These are phyloP conservation scores for Hymenopus coronatus DNA, from an alignment of 2,888 invertebrate species.

Conservation along the genomic window DNA sequence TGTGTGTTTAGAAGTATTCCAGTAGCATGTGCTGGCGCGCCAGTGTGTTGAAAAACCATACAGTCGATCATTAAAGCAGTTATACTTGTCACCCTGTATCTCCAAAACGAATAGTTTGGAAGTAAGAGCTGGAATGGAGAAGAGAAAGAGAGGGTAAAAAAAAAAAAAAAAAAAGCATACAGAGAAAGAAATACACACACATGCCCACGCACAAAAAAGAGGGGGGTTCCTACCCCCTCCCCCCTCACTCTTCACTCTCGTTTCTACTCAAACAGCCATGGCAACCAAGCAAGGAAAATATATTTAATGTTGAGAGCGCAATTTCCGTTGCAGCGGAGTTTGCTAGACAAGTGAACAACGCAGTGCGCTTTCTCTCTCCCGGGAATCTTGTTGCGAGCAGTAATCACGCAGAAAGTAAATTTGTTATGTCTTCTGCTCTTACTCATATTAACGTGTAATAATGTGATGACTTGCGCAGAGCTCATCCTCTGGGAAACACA, in stretches of 20 bases:
- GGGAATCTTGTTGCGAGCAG: neutral
- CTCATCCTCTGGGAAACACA: neutral
- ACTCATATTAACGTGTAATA: neutral
- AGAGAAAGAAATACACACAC: neutral
- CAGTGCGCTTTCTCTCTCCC: neutral
- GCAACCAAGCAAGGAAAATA: neutral
- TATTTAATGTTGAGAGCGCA: neutral
- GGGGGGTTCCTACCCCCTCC: neutral
- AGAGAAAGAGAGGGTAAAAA: neutral
- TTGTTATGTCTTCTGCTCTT: neutral
- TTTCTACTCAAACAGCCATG: neutral
- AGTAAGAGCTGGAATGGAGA: neutral
- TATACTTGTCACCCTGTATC: neutral
- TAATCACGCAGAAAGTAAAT: neutral
- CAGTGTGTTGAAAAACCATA: neutral
- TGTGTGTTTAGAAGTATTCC: too few species aligned
- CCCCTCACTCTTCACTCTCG: neutral
- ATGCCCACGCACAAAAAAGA: neutral
- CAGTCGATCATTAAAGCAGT: neutral
- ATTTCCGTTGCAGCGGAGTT: slow-evolving; percentile 5
- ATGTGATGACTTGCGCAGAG: neutral
- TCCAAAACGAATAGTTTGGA: neutral
- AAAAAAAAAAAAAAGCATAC: neutral
- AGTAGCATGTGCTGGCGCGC: neutral
- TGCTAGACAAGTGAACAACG: neutral